Evolutionary conservation across 2,797 vertebrate genomes (phyloP).

Genomic region (Typhlichthys eigenmanni): DNA sequence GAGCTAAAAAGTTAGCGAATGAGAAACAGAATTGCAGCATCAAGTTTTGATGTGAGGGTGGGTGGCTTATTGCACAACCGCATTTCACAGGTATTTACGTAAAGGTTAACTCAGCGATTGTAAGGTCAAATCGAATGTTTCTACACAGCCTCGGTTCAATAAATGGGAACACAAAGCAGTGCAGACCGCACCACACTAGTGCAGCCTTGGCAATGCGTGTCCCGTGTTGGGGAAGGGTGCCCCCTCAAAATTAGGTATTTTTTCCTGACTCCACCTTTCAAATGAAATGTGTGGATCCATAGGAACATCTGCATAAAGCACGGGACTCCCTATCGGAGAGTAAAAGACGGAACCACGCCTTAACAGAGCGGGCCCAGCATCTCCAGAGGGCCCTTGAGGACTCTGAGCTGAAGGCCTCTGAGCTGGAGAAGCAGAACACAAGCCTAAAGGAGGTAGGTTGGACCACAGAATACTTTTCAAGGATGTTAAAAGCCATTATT

Average conservation of each 20-base stretch:
- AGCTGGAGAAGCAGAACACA: conserved; percentile 68
- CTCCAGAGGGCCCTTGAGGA: conserved; percentile 69
- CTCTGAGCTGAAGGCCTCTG: conserved; percentile 55
- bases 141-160: too few species aligned
- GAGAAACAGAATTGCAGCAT: too few species aligned
- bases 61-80: conserved; percentile 10
- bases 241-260: too few species aligned
- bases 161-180: too few species aligned
- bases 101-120: background rate
- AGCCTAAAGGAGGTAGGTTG: conserved; percentile 70
- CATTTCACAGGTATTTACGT: conserved; percentile 2
- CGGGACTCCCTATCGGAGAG: conserved; percentile 71
- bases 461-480: background rate
- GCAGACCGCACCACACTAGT: too few species aligned
- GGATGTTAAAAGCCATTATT: too few species aligned
- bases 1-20: conserved; percentile 14
- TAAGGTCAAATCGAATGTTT: too few species aligned
- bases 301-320: conserved; percentile 79
- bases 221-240: too few species aligned
- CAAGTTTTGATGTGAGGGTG: background rate
- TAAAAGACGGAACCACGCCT: conserved; percentile 71
- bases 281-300: conserved; percentile 6
- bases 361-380: conserved; percentile 65
- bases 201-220: too few species aligned
- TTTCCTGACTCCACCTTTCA: too few species aligned